These are phyloP conservation scores for Mionectes macconnelli DNA, from an alignment of 2,113 vertebrate species.

Conservation along the genomic window DNA sequence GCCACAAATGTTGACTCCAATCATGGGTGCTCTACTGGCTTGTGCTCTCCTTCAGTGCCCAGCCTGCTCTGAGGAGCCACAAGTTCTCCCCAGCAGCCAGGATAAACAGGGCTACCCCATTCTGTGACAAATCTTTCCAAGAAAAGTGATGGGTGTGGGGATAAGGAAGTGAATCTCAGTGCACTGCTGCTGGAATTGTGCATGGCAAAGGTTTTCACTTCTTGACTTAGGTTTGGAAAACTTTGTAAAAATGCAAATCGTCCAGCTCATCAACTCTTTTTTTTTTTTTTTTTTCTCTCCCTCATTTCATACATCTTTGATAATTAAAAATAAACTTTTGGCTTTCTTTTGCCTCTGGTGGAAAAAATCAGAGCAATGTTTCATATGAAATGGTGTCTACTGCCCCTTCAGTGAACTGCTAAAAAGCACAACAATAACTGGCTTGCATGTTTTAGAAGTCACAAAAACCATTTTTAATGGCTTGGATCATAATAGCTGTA, in stretches of 20 bases:
- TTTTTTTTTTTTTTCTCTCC: background rate
- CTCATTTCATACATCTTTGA: background rate
- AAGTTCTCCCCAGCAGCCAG: background rate
- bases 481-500: constrained; percentile 13
- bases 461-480: background rate
- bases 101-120: background rate
- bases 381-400: background rate
- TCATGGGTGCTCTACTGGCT: background rate
- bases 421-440: constrained; percentile 10
- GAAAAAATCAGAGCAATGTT: background rate
- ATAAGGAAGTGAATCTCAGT: background rate
- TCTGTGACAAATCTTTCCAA: background rate
- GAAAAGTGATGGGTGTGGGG: background rate
- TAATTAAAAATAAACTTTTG: background rate
- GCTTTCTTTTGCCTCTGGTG: background rate
- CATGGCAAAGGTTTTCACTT: background rate
- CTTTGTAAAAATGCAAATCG: background rate
- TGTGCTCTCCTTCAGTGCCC: background rate
- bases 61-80: background rate
- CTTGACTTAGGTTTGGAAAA: background rate
- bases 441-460: background rate
- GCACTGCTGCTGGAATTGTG: background rate
- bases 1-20: fast-evolving
- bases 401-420: constrained; percentile 32
- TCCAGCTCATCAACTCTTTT: background rate